Percentiles rank a stretch among this genome's conserved stretches.
Evolutionary conservation across 1,140 invertebrate genomes (phyloP).

Genomic region (Prorops nasuta): DNA sequence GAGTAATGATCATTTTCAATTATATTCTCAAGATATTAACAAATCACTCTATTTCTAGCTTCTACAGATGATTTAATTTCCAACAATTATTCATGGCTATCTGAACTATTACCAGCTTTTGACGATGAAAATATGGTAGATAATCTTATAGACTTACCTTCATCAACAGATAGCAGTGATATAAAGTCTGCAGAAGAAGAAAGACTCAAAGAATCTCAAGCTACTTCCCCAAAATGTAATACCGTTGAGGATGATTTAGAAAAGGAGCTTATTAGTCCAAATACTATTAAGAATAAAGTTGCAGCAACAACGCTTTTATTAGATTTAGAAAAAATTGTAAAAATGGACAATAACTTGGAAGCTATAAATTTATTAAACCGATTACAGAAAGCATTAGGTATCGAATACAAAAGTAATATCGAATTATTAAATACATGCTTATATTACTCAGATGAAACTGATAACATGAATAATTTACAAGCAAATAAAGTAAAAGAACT

Average conservation of each 20-base stretch:
- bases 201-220: background rate
- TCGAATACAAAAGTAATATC: constrained; percentile 39
- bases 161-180: constrained; percentile 18
- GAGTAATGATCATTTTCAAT: constrained; percentile 13
- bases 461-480: constrained; percentile 1
- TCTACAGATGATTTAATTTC: constrained; percentile 33
- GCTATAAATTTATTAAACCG: constrained; percentile 41
- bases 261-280: constrained; percentile 29
- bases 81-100: constrained; percentile 28
- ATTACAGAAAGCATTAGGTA: constrained; percentile 40
- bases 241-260: constrained; percentile 32
- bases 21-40: background rate
- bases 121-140: constrained; percentile 36
- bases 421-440: constrained; percentile 39
- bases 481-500: too few relatives aligned
- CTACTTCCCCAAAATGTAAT: background rate
- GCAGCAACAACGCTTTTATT: constrained; percentile 30
- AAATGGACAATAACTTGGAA: constrained; percentile 36
- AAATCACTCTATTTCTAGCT: constrained; percentile 16
- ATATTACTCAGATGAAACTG: too few relatives aligned
- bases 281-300: constrained; percentile 26
- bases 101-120: constrained; percentile 36
- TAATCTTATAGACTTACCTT: constrained; percentile 41
- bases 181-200: background rate
- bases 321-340: constrained; percentile 44